phyloP scores from a whole-genome alignment of 1,140 invertebrate genomes.

The Hestina assimilis region DNA sequence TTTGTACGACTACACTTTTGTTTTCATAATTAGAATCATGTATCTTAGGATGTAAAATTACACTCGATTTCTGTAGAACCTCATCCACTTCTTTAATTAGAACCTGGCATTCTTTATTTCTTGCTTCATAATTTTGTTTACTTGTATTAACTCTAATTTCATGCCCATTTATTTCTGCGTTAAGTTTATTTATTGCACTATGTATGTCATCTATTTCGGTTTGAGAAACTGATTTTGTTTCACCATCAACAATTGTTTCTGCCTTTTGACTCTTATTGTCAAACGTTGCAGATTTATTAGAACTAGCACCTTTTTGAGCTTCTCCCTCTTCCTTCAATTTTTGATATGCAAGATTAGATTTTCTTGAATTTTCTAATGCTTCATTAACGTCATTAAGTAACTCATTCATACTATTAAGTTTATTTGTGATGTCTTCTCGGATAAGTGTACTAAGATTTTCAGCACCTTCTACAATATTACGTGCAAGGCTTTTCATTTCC shows the following conservation, averaged over 20 bases:
- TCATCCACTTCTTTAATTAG: constrained; percentile 71
- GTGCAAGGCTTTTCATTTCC: constrained; percentile 63
- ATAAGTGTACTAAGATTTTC: constrained; percentile 68
- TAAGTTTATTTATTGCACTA: constrained; percentile 53
- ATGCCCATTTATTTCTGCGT: constrained; percentile 56
- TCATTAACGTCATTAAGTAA: constrained; percentile 70
- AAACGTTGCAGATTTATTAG: not conserved
- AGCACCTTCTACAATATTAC: constrained; percentile 64
- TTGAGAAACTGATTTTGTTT: constrained; percentile 37
- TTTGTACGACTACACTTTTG: constrained; percentile 8
- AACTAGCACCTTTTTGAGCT: constrained; percentile 24
- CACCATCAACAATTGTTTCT: constrained; percentile 17
- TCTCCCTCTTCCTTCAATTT: constrained; percentile 53
- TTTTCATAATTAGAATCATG: not conserved
- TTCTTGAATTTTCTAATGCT: constrained; percentile 68
- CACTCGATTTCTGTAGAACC: constrained; percentile 57
- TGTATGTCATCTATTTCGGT: constrained; percentile 58
- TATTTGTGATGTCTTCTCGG: constrained; percentile 70
- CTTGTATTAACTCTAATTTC: constrained; percentile 62
- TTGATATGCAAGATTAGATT: constrained; percentile 65
- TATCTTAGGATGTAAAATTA: constrained; percentile 53
- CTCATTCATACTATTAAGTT: constrained; percentile 73
- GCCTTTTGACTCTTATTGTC: constrained; percentile 16
- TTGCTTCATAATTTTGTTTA: constrained; percentile 50
- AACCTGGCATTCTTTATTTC: constrained; percentile 57